Conservation (phyloP, 2,888 invertebrate genomes). For the Euplagia quadripunctaria region DNA sequence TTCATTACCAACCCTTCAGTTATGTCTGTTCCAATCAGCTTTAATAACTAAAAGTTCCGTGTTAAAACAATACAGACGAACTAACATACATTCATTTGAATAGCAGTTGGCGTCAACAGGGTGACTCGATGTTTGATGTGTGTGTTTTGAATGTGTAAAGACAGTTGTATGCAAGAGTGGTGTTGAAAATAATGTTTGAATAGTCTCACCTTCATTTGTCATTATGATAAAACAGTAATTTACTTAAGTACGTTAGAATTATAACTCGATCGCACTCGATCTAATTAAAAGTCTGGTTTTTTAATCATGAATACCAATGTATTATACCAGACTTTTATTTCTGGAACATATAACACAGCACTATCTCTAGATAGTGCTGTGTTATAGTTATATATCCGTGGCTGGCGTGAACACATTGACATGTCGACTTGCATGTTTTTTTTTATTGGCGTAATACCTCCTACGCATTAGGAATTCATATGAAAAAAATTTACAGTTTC, state of each 20-base stretch:
- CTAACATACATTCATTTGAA: constrained; percentile 22
- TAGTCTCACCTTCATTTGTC: background rate
- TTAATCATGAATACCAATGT: no score
- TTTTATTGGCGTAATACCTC: no score
- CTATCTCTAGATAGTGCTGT: no score
- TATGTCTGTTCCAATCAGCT: constrained; percentile 10
- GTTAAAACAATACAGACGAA: constrained; percentile 37
- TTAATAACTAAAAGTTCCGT: constrained; percentile 33
- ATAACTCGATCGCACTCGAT: no score
- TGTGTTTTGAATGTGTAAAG: constrained; percentile 18
- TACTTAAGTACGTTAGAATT: background rate
- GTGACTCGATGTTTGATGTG: constrained; percentile 21
- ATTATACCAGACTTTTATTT: no score
- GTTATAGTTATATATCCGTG: no score
- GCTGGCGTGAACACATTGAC: no score
- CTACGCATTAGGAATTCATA: no score
- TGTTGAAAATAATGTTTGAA: background rate
- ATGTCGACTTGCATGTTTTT: no score
- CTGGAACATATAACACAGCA: no score
- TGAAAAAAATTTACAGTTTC: no score
- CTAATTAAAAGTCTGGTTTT: no score
- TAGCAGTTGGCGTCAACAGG: constrained; percentile 17
- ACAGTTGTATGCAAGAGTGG: constrained; percentile 4
- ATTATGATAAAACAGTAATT: background rate
- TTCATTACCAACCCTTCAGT: background rate